Conservation (phyloP, 2,888 invertebrate species). For the Hydrotaea cyrtoneurina region DNA sequence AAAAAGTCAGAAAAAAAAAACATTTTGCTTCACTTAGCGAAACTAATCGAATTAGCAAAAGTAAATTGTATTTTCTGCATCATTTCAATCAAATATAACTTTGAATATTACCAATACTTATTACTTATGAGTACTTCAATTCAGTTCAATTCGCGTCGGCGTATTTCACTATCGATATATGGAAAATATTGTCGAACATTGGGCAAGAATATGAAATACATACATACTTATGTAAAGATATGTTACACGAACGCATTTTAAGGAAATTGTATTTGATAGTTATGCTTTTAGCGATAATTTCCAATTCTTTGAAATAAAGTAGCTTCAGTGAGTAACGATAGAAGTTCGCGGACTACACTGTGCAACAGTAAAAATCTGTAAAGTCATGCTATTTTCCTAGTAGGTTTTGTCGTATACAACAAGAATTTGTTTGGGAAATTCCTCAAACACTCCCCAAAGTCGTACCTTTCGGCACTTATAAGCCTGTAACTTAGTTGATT, state of each 20-base stretch:
- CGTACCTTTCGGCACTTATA: no score
- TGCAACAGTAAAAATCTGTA: no score
- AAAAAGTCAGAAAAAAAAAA: conserved; percentile 30
- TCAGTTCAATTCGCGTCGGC: background rate
- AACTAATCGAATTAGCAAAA: conserved; percentile 65
- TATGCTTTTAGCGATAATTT: conserved; percentile 37
- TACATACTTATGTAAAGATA: background rate
- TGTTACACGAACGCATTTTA: conserved; percentile 14
- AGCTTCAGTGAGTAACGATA: background rate
- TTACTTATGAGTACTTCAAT: background rate
- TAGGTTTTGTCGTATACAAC: no score
- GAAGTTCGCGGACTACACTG: no score
- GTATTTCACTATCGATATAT: background rate
- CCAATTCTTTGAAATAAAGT: background rate
- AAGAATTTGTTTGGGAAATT: no score
- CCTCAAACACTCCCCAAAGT: no score
- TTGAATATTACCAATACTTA: conserved; percentile 45
- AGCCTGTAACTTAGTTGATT: no score
- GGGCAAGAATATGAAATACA: background rate
- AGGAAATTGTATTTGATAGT: conserved; percentile 47
- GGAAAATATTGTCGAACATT: background rate
- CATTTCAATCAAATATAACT: conserved; percentile 60
- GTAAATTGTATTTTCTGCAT: conserved; percentile 63
- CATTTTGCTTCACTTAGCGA: conserved; percentile 48
- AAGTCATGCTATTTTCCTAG: no score